Conservation (phyloP, 1,140 invertebrate genomes). For the Tetragnatha versicolor region DNA sequence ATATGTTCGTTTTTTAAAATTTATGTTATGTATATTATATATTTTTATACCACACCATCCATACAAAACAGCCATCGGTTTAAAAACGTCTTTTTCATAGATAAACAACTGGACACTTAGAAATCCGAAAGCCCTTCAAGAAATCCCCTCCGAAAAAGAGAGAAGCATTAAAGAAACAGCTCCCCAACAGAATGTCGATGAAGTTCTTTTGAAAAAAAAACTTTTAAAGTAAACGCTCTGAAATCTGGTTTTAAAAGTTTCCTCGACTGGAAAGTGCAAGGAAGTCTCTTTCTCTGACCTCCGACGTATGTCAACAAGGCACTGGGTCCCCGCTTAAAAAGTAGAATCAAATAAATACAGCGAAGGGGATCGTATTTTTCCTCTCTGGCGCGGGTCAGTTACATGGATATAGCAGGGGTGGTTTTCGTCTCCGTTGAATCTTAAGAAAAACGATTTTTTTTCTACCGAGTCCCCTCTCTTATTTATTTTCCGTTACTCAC, state of each 20-base stretch:
- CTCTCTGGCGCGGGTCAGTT: constrained; percentile 40
- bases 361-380: constrained; percentile 23
- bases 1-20: no score
- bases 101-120: background rate
- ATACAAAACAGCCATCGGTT: no score
- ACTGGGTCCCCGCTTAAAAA: constrained; percentile 20
- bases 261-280: constrained; percentile 41
- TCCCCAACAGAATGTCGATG: constrained; percentile 46
- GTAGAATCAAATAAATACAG: constrained; percentile 41
- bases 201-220: constrained; percentile 30
- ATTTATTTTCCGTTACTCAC: constrained; percentile 35
- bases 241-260: constrained; percentile 53
- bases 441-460: constrained; percentile 26
- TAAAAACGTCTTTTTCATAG: no score
- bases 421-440: constrained; percentile 38
- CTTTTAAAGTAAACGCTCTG: constrained; percentile 46
- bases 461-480: background rate
- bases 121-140: background rate
- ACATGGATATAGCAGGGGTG: constrained; percentile 32
- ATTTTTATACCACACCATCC: no score
- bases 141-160: background rate
- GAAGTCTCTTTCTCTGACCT: constrained; percentile 19
- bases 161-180: constrained; percentile 41
- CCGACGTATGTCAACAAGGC: constrained; percentile 46
- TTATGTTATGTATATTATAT: no score